Conservation (phyloP, 2,797 vertebrate species). For the Enteromius unitaeniatus region DNA sequence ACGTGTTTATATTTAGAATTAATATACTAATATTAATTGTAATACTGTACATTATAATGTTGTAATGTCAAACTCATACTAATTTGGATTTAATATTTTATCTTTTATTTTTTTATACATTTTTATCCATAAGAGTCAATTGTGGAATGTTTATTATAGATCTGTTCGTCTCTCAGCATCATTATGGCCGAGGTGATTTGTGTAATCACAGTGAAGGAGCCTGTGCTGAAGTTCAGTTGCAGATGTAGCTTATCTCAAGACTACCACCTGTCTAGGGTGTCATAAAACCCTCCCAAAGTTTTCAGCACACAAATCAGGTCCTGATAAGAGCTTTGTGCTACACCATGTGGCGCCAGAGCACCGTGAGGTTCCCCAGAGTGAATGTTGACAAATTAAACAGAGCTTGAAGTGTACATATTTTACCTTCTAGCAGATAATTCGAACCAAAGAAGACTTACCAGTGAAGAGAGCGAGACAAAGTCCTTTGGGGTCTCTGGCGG, state of each 20-base stretch:
- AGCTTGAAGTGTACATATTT: conserved; percentile 6
- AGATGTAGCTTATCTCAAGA: conserved; percentile 59
- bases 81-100: background rate
- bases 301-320: conserved; percentile 56
- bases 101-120: background rate
- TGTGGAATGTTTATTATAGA: background rate
- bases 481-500: conserved; percentile 83
- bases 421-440: conserved; percentile 7
- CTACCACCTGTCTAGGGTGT: conserved; percentile 55
- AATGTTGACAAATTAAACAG: conserved; percentile 53
- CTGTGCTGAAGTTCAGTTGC: conserved; percentile 65
- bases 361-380: background rate
- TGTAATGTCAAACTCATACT: background rate
- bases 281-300: conserved; percentile 57
- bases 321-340: conserved; percentile 38
- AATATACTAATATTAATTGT: background rate
- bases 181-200: conserved; percentile 1
- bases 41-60: background rate
- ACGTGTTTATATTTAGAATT: background rate
- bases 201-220: conserved; percentile 42
- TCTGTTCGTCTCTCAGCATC: conserved; percentile 42
- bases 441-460: conserved; percentile 77
- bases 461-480: conserved; percentile 88
- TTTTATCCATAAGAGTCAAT: background rate
- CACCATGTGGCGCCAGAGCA: background rate